A percentile compares a stretch with the other conserved stretches of the same genome.
Conservation (phyloP, 2,113 vertebrate genomes). For the Salvelinus alpinus region DNA sequence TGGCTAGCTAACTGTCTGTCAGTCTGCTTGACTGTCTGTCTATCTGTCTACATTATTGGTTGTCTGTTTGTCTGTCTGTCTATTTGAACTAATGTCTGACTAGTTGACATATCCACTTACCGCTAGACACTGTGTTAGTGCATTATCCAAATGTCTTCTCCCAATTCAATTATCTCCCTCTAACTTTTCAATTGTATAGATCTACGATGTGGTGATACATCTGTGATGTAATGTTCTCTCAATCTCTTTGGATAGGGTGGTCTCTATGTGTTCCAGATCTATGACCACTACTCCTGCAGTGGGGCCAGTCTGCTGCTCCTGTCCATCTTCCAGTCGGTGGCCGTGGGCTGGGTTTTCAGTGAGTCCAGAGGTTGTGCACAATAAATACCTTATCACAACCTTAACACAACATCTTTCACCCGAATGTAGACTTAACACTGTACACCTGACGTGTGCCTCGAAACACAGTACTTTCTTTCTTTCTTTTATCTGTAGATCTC, state of each 20-base stretch:
- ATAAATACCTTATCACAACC: too few relatives aligned
- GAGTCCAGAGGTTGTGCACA: not conserved
- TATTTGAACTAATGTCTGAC: conserved; percentile 5
- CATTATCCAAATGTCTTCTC: too few relatives aligned
- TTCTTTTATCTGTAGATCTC: not conserved
- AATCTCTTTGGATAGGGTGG: conserved; percentile 57
- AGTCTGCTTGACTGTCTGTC: not conserved
- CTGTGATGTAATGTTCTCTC: not conserved
- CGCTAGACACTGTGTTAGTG: too few relatives aligned
- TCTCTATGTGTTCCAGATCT: conserved; percentile 76
- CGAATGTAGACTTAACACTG: too few relatives aligned
- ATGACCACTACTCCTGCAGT: conserved; percentile 75
- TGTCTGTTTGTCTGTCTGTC: conserved; percentile 3
- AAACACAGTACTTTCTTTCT: not conserved
- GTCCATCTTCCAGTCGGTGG: conserved; percentile 71
- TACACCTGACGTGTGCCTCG: too few relatives aligned
- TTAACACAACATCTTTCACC: not conserved
- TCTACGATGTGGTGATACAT: not conserved
- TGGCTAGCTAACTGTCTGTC: not conserved
- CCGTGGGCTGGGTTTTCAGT: conserved; percentile 76
- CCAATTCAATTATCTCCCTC: not conserved
- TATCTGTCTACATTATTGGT: not conserved
- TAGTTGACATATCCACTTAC: not conserved
- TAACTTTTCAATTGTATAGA: conserved; percentile 3
- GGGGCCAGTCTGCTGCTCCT: conserved; percentile 73